Percentiles rank a stretch among this genome's conserved stretches.
phyloP scores from a whole-genome alignment of 2,888 invertebrate genomes.

The Tridacna crocea region DNA sequence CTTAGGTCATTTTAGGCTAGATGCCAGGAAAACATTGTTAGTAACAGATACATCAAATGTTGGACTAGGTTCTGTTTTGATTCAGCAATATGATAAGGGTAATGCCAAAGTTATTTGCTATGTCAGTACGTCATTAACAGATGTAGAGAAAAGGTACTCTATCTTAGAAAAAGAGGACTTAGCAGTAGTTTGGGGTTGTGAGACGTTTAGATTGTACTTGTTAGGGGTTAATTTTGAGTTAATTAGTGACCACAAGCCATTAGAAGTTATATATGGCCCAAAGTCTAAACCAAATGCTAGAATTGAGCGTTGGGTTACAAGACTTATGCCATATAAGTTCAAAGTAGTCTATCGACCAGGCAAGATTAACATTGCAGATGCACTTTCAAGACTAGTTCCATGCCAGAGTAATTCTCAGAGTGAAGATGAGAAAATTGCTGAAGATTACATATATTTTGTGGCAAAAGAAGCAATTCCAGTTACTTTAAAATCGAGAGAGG shows the following conservation, averaged over 20 bases:
- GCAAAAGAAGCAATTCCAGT: constrained; percentile 39
- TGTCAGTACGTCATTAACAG: constrained; percentile 53
- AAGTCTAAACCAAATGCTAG: constrained; percentile 67
- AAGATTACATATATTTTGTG: constrained; percentile 45
- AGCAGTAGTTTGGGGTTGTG: constrained; percentile 65
- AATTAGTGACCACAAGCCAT: constrained; percentile 72
- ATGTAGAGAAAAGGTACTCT: constrained; percentile 59
- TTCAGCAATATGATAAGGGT: constrained; percentile 44
- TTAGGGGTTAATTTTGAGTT: constrained; percentile 57
- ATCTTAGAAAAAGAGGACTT: constrained; percentile 62
- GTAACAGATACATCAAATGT: constrained; percentile 64
- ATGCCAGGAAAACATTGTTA: constrained; percentile 42
- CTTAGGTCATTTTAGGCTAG: constrained; percentile 57
- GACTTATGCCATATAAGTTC: constrained; percentile 60
- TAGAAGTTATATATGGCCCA: constrained; percentile 65
- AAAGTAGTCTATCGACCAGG: constrained; percentile 47
- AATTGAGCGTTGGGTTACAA: constrained; percentile 68
- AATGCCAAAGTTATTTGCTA: constrained; percentile 42
- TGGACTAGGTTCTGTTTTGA: constrained; percentile 61
- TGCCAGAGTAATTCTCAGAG: too few species aligned
- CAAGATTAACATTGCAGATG: constrained; percentile 54
- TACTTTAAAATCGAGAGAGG: constrained; percentile 47
- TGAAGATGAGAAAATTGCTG: neutral
- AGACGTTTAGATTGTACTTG: constrained; percentile 69
- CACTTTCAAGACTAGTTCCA: constrained; percentile 41